phyloP scores from a whole-genome alignment of 1,140 invertebrate genomes.

The Nebria ingens region DNA sequence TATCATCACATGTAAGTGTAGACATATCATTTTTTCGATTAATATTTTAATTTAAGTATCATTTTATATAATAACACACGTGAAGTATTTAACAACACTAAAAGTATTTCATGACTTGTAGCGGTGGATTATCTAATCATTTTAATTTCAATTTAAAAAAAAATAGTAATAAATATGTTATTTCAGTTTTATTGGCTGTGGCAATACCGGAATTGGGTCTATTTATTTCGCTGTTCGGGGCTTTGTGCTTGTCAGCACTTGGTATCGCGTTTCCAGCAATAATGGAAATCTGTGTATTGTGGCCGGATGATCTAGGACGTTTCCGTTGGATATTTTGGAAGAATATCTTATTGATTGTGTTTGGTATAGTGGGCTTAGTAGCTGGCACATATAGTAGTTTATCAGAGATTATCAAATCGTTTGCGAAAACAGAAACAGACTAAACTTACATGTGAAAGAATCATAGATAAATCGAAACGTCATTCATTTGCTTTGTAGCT shows the following conservation, averaged over 20 bases:
- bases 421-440: background rate
- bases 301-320: slow-evolving; percentile 37
- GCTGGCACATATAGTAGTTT: slow-evolving; percentile 32
- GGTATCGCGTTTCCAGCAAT: slow-evolving; percentile 75
- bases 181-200: slow-evolving; percentile 60
- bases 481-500: no score
- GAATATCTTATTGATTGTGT: slow-evolving; percentile 44
- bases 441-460: background rate
- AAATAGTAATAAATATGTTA: no score
- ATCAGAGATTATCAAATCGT: slow-evolving; percentile 23
- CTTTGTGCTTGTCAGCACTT: slow-evolving; percentile 65
- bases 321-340: slow-evolving; percentile 38
- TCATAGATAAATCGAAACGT: no score
- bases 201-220: slow-evolving; percentile 65
- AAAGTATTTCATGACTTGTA: no score
- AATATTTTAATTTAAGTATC: slow-evolving; percentile 50
- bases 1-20: slow-evolving; percentile 60
- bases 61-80: no score
- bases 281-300: slow-evolving; percentile 59
- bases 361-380: slow-evolving; percentile 44
- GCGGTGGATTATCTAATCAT: no score
- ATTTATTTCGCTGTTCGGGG: slow-evolving; percentile 77
- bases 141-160: no score
- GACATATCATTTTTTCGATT: slow-evolving; percentile 1
- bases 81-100: no score